These are phyloP conservation scores for Palythoa heliodiscus DNA, from an alignment of 92 coral and sea anemone genomes.

Conservation along the genomic window DNA sequence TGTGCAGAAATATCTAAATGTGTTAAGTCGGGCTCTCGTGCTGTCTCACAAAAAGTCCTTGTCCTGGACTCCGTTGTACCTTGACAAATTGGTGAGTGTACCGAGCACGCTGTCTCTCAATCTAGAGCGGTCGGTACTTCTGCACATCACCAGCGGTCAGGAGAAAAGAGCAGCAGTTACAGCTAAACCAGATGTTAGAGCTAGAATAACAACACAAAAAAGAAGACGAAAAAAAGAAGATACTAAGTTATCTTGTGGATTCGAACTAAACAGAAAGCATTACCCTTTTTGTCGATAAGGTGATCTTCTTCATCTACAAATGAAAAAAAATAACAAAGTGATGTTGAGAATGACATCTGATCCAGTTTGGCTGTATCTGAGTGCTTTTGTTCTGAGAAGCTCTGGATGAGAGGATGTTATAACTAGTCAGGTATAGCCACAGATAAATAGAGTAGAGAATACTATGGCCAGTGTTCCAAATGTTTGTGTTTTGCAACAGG, in stretches of 20 bases:
- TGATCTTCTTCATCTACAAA: background rate
- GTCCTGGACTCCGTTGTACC: slow-evolving; percentile 65
- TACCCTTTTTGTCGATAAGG: background rate
- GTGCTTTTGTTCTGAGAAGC: slow-evolving; percentile 44
- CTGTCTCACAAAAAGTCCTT: slow-evolving; percentile 48
- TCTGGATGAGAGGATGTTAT: slow-evolving; percentile 37
- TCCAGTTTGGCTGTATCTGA: slow-evolving; percentile 7
- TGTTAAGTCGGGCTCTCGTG: slow-evolving; percentile 93
- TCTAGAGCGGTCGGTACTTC: slow-evolving; percentile 47
- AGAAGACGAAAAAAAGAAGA: background rate
- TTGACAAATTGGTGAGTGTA: slow-evolving; percentile 73
- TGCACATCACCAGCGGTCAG: slow-evolving; percentile 45
- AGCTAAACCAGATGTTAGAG: slow-evolving; percentile 7
- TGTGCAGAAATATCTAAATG: slow-evolving; percentile 80
- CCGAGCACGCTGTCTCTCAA: slow-evolving; percentile 12
- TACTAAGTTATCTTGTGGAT: background rate
- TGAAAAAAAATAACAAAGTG: background rate
- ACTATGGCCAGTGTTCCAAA: background rate
- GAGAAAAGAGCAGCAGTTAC: slow-evolving; percentile 31
- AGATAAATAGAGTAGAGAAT: slow-evolving; percentile 1
- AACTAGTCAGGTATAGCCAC: background rate
- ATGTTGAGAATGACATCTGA: background rate
- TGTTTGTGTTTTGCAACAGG: slow-evolving; percentile 45
- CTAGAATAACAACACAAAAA: background rate
- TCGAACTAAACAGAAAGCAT: background rate